phyloP scores from a whole-genome alignment of 2,113 vertebrate genomes.

The Clarias magur region DNA sequence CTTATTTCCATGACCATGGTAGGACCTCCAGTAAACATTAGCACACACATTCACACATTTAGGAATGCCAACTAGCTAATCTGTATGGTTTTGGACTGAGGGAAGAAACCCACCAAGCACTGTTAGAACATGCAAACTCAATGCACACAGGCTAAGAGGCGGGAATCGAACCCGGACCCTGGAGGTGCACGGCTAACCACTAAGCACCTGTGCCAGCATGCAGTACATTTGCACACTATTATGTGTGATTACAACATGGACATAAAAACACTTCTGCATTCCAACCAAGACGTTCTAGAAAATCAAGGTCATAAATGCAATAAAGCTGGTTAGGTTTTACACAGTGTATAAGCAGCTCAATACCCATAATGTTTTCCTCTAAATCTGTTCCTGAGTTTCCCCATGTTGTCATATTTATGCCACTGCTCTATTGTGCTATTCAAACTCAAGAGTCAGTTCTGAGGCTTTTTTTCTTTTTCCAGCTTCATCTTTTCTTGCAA shows the following conservation, averaged over 20 bases:
- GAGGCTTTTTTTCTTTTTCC: neutral
- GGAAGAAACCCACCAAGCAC: too few relatives aligned
- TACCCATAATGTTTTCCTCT: neutral
- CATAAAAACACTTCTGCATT: neutral
- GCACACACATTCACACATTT: too few relatives aligned
- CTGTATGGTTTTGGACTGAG: too few relatives aligned
- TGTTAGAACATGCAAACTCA: too few relatives aligned
- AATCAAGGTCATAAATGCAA: neutral
- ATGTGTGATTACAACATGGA: neutral
- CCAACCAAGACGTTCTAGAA: neutral
- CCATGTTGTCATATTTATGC: conserved; percentile 14
- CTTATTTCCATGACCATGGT: too few relatives aligned
- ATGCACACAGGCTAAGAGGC: too few relatives aligned
- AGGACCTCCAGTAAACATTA: too few relatives aligned
- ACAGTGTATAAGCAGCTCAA: neutral
- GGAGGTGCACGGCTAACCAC: too few relatives aligned
- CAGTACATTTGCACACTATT: neutral
- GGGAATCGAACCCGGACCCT: too few relatives aligned
- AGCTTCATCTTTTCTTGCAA: neutral
- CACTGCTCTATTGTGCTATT: conserved; percentile 3
- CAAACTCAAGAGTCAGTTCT: neutral
- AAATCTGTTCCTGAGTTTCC: conserved; percentile 39
- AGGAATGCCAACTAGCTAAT: too few relatives aligned
- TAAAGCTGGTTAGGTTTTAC: neutral
- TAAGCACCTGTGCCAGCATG: too few relatives aligned